Evolutionary conservation across 2,888 invertebrate genomes (phyloP).

Genomic region (Heteropelma amictum): DNA sequence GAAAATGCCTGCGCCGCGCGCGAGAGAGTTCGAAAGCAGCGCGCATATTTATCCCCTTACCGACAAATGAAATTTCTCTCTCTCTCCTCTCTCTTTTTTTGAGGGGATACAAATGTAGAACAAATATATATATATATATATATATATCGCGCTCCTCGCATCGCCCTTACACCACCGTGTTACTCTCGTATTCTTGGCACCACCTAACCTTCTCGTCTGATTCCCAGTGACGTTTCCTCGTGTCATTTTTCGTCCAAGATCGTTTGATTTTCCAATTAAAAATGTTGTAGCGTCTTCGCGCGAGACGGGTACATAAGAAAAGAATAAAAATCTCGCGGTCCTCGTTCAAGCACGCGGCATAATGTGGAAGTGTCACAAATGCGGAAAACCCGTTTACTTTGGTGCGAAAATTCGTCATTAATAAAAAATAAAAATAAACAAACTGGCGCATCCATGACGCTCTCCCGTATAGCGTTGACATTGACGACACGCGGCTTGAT

Average conservation of each 20-base stretch:
- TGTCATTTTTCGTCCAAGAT: conserved; percentile 52
- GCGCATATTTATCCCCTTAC: too few relatives aligned
- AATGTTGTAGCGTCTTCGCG: conserved; percentile 51
- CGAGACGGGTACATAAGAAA: background rate
- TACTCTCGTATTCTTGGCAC: background rate
- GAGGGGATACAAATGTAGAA: too few relatives aligned
- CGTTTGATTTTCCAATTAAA: conserved; percentile 55
- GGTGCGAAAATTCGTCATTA: conserved; percentile 77
- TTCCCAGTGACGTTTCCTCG: conserved; percentile 52
- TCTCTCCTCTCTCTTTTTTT: background rate
- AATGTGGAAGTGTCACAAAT: conserved; percentile 92
- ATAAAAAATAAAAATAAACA: conserved; percentile 19
- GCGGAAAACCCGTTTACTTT: conserved; percentile 89
- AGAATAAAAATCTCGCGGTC: background rate
- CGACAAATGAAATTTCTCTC: too few relatives aligned
- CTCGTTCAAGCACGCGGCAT: conserved; percentile 46
- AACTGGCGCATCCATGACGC: conserved; percentile 32
- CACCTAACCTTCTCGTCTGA: background rate
- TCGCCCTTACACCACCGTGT: background rate
- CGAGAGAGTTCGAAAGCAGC: too few relatives aligned
- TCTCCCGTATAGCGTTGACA: conserved; percentile 38
- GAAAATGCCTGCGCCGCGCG: too few relatives aligned
- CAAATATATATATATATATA: background rate
- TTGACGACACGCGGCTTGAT: conserved; percentile 28
- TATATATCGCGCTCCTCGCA: conserved; percentile 4